Percentiles rank a stretch among this genome's conserved stretches.
phyloP scores from a whole-genome alignment of 1,140 invertebrate species.

The Brachystomella parvula region DNA sequence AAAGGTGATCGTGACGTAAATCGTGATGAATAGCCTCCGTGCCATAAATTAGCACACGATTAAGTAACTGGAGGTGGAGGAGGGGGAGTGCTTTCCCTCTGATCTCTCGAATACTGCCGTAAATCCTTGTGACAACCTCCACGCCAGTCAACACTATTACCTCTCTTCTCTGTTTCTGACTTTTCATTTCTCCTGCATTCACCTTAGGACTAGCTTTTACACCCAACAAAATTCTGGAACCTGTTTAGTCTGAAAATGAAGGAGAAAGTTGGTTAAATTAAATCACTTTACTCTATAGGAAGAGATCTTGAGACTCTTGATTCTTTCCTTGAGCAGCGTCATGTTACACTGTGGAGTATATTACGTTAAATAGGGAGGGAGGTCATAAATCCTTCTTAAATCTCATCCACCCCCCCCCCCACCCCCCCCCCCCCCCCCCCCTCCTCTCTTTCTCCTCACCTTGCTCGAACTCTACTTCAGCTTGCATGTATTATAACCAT shows the following conservation, averaged over 20 bases:
- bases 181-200: background rate
- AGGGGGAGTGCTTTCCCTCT: slow-evolving; percentile 10
- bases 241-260: no score
- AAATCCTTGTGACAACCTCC: slow-evolving; percentile 32
- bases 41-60: slow-evolving; percentile 35
- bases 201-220: background rate
- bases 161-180: background rate
- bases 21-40: slow-evolving; percentile 28
- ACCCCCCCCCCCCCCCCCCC: no score
- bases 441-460: no score
- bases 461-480: no score
- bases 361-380: background rate
- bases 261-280: no score
- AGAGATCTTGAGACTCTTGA: background rate
- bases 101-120: slow-evolving; percentile 16
- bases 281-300: slow-evolving; percentile 1
- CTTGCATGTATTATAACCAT: no score
- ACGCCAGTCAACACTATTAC: slow-evolving; percentile 12
- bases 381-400: background rate
- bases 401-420: no score
- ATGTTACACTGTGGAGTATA: background rate
- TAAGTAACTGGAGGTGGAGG: slow-evolving; percentile 17
- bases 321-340: background rate
- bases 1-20: slow-evolving; percentile 27
- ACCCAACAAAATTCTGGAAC: slow-evolving; percentile 1